These are phyloP conservation scores for Cosmorhoe ocellata DNA, from an alignment of 2,888 invertebrate species.

Conservation along the genomic window DNA sequence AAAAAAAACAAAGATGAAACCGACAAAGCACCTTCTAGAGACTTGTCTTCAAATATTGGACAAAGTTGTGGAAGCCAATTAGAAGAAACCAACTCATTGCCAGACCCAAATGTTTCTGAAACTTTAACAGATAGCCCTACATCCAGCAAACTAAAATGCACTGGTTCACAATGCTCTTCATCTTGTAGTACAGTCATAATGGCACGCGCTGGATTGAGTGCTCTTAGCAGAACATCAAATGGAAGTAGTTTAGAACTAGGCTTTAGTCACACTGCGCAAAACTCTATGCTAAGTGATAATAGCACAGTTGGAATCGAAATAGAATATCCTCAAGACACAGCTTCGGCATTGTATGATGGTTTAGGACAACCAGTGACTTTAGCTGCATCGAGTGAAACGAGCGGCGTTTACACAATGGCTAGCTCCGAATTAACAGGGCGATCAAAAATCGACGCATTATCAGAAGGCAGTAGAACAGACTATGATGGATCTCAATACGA, in stretches of 20 bases:
- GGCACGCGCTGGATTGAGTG: slow-evolving; percentile 74
- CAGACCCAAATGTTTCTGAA: slow-evolving; percentile 72
- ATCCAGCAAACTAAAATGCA: slow-evolving; percentile 84
- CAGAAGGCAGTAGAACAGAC: slow-evolving; percentile 70
- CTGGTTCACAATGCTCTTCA: slow-evolving; percentile 92
- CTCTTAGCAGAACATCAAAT: slow-evolving; percentile 86
- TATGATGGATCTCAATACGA: slow-evolving; percentile 81
- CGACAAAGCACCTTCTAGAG: slow-evolving; percentile 50
- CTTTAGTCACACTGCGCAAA: slow-evolving; percentile 93
- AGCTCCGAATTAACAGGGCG: slow-evolving; percentile 84
- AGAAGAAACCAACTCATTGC: slow-evolving; percentile 63
- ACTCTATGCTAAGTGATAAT: slow-evolving; percentile 89
- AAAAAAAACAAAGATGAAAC: slow-evolving; percentile 61
- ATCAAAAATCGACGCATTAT: slow-evolving; percentile 82
- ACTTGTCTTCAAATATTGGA: slow-evolving; percentile 47
- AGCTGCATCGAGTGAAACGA: slow-evolving; percentile 90
- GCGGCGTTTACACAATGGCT: slow-evolving; percentile 92
- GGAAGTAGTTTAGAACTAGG: slow-evolving; percentile 92
- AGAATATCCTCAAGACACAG: slow-evolving; percentile 82
- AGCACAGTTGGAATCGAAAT: slow-evolving; percentile 85
- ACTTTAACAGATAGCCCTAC: slow-evolving; percentile 80
- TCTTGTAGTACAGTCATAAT: slow-evolving; percentile 95
- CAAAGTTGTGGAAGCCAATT: slow-evolving; percentile 49
- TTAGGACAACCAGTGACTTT: slow-evolving; percentile 81
- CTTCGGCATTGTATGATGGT: slow-evolving; percentile 82